Percentiles rank a stretch among this genome's conserved stretches.
Conservation (phyloP, 2,888 invertebrate species). For the Kuschelorhynchus macadamiae region DNA sequence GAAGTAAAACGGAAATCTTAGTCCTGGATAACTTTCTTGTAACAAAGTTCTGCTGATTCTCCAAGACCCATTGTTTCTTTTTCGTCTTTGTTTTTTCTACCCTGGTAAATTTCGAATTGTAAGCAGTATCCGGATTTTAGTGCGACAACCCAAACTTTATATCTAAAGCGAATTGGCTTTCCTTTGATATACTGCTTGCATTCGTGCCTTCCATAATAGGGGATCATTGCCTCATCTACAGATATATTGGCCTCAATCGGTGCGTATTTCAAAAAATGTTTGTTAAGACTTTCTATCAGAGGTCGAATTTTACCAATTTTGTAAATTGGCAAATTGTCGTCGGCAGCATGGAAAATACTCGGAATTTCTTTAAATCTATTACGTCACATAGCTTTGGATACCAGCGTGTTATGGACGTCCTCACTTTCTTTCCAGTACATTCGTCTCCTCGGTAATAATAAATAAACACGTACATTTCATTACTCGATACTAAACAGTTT, state of each 20-base stretch:
- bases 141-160: slow-evolving; percentile 30
- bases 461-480: slow-evolving; percentile 5
- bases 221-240: too few relatives aligned
- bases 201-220: too few relatives aligned
- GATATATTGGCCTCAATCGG: too few relatives aligned
- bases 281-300: slow-evolving; percentile 18
- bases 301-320: slow-evolving; percentile 16
- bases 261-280: too few relatives aligned
- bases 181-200: too few relatives aligned
- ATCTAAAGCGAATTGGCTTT: slow-evolving; percentile 25
- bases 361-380: slow-evolving; percentile 40
- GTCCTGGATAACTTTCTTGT: too few relatives aligned
- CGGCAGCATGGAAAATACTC: slow-evolving; percentile 34
- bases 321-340: slow-evolving; percentile 33
- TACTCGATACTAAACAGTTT: neutral
- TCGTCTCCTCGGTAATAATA: slow-evolving; percentile 54
- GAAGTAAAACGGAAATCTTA: slow-evolving; percentile 16
- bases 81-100: slow-evolving; percentile 4
- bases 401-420: slow-evolving; percentile 56
- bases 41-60: neutral
- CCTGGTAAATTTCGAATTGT: slow-evolving; percentile 32
- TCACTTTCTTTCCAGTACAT: slow-evolving; percentile 58
- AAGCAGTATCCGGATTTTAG: slow-evolving; percentile 21
- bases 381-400: slow-evolving; percentile 40
- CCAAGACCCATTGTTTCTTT: slow-evolving; percentile 5